Evolutionary conservation across 2,888 invertebrate genomes (phyloP).

Genomic region (Pteria penguin): DNA sequence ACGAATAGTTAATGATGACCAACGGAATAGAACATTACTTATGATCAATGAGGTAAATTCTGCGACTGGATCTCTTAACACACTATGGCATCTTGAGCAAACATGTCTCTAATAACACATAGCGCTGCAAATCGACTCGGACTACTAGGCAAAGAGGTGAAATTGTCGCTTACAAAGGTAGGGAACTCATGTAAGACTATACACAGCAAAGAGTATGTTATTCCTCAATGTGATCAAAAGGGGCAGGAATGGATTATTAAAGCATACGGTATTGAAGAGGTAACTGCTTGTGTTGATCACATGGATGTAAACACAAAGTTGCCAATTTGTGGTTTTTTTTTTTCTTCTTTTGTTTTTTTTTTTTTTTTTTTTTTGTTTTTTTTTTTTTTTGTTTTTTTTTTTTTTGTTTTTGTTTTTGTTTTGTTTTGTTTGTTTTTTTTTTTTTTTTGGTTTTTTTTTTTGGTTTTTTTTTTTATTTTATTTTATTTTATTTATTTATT

Average conservation of each 20-base stretch:
- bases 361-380: no score
- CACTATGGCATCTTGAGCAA: constrained; percentile 31
- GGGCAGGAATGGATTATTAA: constrained; percentile 18
- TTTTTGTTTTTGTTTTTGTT: no score
- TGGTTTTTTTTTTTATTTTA: no score
- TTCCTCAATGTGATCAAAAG: constrained; percentile 7
- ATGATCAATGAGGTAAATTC: constrained; percentile 12
- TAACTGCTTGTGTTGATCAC: constrained; percentile 1
- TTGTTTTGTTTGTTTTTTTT: no score
- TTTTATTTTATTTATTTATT: no score
- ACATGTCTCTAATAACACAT: constrained; percentile 27
- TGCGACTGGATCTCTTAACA: not conserved
- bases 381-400: no score
- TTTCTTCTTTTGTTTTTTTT: no score
- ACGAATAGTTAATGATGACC: constrained; percentile 9
- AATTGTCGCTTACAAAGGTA: constrained; percentile 23
- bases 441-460: no score
- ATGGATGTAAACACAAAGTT: constrained; percentile 17
- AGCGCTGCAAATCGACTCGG: constrained; percentile 8
- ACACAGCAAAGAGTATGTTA: constrained; percentile 25
- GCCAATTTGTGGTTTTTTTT: no score
- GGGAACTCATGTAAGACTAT: constrained; percentile 15
- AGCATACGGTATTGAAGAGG: constrained; percentile 26
- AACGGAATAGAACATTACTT: not conserved
- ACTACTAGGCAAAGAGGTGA: not conserved